Conservation (phyloP, 2,888 invertebrate species). For the Empis stercorea region DNA sequence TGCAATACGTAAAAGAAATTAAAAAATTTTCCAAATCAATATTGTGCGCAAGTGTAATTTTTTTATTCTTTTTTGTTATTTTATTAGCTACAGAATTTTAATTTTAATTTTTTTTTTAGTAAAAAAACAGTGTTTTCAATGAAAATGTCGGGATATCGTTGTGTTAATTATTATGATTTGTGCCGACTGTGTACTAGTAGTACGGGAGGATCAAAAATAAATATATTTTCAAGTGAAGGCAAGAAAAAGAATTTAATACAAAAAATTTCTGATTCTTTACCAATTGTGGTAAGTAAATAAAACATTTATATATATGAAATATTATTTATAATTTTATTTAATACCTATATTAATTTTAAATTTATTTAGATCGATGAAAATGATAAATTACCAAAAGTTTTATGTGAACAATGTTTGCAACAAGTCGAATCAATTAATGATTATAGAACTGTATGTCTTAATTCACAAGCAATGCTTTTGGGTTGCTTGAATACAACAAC, state of each 20-base stretch:
- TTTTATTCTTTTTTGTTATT: too few species aligned
- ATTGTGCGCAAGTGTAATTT: too few species aligned
- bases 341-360: not conserved
- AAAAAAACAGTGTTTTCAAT: too few species aligned
- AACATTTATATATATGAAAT: not conserved
- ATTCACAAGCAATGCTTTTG: slow-evolving; percentile 52
- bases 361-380: slow-evolving; percentile 46
- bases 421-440: slow-evolving; percentile 48
- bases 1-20: too few species aligned
- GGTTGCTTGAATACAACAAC: slow-evolving; percentile 53
- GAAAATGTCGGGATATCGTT: slow-evolving; percentile 51
- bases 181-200: slow-evolving; percentile 56
- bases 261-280: slow-evolving; percentile 52
- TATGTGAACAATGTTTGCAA: slow-evolving; percentile 49
- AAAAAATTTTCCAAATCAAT: too few species aligned
- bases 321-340: not conserved
- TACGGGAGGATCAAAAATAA: slow-evolving; percentile 46
- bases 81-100: too few species aligned
- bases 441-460: slow-evolving; percentile 49
- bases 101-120: too few species aligned
- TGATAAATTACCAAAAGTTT: slow-evolving; percentile 55
- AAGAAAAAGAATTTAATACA: slow-evolving; percentile 47
- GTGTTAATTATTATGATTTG: slow-evolving; percentile 57
- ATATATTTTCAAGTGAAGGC: slow-evolving; percentile 54
- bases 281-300: slow-evolving; percentile 41